Base-by-base conservation (phyloP, 1,140 invertebrate species). In the Zaprionus lachaisei region DNA sequence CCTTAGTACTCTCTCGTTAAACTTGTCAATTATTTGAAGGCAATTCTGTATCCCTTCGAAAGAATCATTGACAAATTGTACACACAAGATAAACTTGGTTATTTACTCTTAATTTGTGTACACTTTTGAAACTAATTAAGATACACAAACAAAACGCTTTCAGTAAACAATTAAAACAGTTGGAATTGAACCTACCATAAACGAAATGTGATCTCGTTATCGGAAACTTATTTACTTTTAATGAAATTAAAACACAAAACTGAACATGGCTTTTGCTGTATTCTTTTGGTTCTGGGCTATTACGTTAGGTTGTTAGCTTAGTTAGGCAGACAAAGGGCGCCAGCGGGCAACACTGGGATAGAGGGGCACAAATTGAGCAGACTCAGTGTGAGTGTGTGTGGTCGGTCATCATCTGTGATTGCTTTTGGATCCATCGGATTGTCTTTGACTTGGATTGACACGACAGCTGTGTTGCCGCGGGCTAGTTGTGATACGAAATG, bases 151-250 rank as follows among this genome's bases (percentile, higher is more conserved):
- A 76, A 76, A 76, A 82, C 66, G 71, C 49, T 71, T 72, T 81
- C 26, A 79, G 63, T 70, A 67, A 71, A 47, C 56, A 79, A 74
- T 74, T 47, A 61, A 79, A 70, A 71, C n/a, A 66, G 64, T 51
- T 72, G 54, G 66, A 37, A n/a, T 66, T 51, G 55, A 68, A 31
- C 34, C 41, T 37, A n/a, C 60, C 64, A 61, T 72, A 60, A 26
- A 69, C 61, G 77, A 60, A 74, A 81, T 56, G 65, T 49, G 79
- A 84, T 84, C 76, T 81, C 54, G 70, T 81, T 84, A 85, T 85
- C 78, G 54, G 55, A 47, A 81, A 73, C 70, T 77, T 83, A 83
- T 85, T 83, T 77, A 55, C 65, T 84, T 84, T 85, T 85, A 78
- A 81, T 81, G 62, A 74, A 84, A 84, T 73, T 57, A 78, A 77